Conservation (phyloP, 2,888 invertebrate species). For the Eueremaeus valkanovi region DNA sequence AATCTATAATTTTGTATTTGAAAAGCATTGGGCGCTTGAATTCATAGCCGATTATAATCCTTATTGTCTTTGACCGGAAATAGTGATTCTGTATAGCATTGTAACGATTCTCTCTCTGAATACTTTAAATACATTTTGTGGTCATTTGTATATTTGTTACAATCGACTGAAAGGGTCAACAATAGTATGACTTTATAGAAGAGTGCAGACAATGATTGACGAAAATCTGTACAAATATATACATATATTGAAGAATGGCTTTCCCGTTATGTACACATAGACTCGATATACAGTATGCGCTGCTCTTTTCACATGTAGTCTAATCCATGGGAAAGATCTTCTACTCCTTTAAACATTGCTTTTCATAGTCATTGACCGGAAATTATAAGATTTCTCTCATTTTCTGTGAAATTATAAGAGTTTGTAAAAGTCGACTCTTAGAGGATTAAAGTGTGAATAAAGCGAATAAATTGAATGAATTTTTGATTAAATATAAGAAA, state of each 20-base stretch:
- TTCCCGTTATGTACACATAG: background rate
- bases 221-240: background rate
- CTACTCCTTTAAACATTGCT: background rate
- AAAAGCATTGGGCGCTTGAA: background rate
- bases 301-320: constrained; percentile 16
- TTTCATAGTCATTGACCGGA: constrained; percentile 21
- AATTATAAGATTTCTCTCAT: constrained; percentile 12
- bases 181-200: constrained; percentile 8
- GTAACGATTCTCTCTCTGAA: no score
- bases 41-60: constrained; percentile 27
- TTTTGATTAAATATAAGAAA: background rate
- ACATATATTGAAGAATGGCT: constrained; percentile 2
- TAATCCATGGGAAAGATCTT: constrained; percentile 13
- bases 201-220: constrained; percentile 8
- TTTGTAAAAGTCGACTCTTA: no score
- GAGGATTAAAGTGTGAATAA: no score
- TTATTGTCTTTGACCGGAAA: constrained; percentile 28
- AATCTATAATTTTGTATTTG: constrained; percentile 10
- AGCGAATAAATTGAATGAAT: no score
- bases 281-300: background rate
- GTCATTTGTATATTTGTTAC: constrained; percentile 22
- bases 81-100: background rate
- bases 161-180: constrained; percentile 29
- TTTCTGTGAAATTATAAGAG: no score
- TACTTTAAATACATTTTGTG: constrained; percentile 23